Evolutionary conservation across 2,888 invertebrate species (phyloP).

Genomic region (Microplitis manilae): DNA sequence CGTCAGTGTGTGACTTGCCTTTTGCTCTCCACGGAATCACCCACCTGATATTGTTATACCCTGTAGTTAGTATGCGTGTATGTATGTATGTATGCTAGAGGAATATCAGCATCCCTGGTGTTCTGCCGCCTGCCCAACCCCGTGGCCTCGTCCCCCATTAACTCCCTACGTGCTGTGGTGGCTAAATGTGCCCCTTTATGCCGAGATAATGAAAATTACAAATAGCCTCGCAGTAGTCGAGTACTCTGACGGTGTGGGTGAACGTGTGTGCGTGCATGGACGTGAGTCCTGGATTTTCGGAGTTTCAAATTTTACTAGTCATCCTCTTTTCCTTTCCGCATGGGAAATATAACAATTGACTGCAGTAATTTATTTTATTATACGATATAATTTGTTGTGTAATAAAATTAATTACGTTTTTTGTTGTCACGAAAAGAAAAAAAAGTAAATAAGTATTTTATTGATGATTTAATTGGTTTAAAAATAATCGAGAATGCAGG

Average conservation of each 20-base stretch:
- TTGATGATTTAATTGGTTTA: neutral
- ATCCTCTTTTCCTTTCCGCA: neutral
- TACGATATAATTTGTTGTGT: neutral
- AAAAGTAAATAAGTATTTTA: neutral
- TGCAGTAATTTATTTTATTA: neutral
- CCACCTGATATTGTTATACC: slow-evolving; percentile 19
- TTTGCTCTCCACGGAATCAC: neutral
- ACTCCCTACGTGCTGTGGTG: slow-evolving; percentile 68
- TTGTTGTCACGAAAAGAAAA: neutral
- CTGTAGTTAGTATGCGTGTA: slow-evolving; percentile 8
- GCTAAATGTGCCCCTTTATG: slow-evolving; percentile 68
- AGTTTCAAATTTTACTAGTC: slow-evolving; percentile 47
- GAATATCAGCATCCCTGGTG: slow-evolving; percentile 7
- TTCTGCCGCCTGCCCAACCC: slow-evolving; percentile 22
- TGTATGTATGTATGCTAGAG: slow-evolving; percentile 16
- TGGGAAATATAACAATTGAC: slow-evolving; percentile 4
- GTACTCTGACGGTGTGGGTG: slow-evolving; percentile 10
- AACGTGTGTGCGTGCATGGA: slow-evolving; percentile 57
- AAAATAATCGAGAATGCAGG: neutral
- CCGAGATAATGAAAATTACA: slow-evolving; percentile 72
- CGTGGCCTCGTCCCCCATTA: slow-evolving; percentile 62
- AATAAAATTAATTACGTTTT: neutral
- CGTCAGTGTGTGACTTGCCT: too few species aligned
- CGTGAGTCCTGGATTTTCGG: slow-evolving; percentile 37
- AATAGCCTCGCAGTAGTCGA: slow-evolving; percentile 60